Conservation (phyloP, 2,113 vertebrate genomes). For the Mixornis gularis region DNA sequence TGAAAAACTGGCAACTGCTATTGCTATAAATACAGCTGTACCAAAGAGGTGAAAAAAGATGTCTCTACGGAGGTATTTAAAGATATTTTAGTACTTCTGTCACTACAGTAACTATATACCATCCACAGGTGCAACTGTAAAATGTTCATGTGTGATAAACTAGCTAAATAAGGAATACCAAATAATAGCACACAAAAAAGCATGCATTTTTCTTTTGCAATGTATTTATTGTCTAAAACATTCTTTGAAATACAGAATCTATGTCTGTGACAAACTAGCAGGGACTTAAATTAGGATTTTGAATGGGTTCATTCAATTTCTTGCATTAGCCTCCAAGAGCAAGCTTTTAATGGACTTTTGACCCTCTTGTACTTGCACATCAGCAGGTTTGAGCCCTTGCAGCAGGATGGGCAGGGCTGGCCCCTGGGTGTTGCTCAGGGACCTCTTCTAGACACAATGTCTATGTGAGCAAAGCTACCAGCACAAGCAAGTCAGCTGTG, state of each 20-base stretch:
- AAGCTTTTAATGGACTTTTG: background rate
- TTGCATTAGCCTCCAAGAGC: background rate
- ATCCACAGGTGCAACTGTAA: background rate
- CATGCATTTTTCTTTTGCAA: background rate
- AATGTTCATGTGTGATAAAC: background rate
- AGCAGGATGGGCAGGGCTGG: background rate
- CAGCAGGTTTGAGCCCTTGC: background rate
- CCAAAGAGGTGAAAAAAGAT: background rate
- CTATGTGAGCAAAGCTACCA: background rate
- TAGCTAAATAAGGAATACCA: background rate
- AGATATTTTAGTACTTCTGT: conserved; percentile 9
- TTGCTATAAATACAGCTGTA: background rate
- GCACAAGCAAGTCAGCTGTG: background rate
- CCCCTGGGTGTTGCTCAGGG: background rate
- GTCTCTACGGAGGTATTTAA: background rate
- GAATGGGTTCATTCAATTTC: background rate
- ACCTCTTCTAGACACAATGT: background rate
- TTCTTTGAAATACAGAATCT: background rate
- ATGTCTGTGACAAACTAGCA: background rate
- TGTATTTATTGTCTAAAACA: background rate
- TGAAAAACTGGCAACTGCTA: background rate
- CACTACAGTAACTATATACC: background rate
- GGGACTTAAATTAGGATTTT: background rate
- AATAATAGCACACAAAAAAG: background rate
- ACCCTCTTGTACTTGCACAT: accelerated